Evolutionary conservation across 2,888 invertebrate species (phyloP).

Genomic region (Apamea monoglypha): DNA sequence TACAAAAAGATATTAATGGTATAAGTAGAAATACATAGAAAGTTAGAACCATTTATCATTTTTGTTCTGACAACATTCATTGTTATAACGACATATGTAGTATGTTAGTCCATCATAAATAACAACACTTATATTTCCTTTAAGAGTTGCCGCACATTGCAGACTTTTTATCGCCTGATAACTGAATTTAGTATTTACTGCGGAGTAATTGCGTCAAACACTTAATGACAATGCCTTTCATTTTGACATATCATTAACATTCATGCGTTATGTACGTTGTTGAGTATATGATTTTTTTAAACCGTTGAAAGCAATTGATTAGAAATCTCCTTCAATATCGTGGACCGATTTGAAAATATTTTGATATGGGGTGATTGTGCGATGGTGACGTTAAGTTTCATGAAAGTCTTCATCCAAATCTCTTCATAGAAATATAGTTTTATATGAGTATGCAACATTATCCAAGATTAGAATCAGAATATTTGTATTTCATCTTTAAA

Average conservation of each 20-base stretch:
- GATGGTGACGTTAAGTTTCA: too few species aligned
- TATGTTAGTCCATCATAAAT: constrained; percentile 46
- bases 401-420: neutral
- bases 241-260: neutral
- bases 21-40: constrained; percentile 11
- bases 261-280: neutral
- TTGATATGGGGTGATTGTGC: neutral
- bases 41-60: constrained; percentile 40
- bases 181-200: neutral
- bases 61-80: constrained; percentile 53
- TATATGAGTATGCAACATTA: too few species aligned
- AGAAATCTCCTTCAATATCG: neutral
- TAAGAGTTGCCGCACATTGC: constrained; percentile 15
- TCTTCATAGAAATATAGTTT: neutral
- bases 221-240: neutral
- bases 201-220: neutral
- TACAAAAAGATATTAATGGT: constrained; percentile 20
- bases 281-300: neutral
- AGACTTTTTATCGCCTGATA: neutral
- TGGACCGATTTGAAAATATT: neutral
- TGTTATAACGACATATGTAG: constrained; percentile 27
- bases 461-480: neutral
- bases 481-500: neutral
- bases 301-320: neutral
- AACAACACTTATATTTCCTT: constrained; percentile 26